Base-by-base conservation (phyloP, 2,888 invertebrate species). In the Sclerodermus sp. region DNA sequence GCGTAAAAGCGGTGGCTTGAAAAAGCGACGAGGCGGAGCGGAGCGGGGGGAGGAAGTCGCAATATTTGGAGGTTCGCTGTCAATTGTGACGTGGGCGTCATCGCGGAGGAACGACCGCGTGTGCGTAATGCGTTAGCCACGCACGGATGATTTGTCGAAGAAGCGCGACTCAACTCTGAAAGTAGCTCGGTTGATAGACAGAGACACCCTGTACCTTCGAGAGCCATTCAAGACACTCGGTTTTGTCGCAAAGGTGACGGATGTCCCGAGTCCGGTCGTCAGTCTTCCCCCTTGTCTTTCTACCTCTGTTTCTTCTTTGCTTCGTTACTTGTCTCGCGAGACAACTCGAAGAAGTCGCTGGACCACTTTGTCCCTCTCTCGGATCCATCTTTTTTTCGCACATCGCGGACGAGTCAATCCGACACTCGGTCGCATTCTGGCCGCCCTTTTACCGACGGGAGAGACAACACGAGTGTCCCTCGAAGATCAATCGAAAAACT, bases 331-430 rank as follows among this genome's bases (percentile, higher is more conserved):
- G n/a, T 10, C 48, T 41, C 51, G 41, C 49, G 45, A 34, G 34
- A 34, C 34, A 34, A 34, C 37, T 46, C 51, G 63, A 70, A 69
- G 65, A 73, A 76, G 75, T 70, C 68, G 74, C 64, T 57, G 66
- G 71, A 74, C 74, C 76, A 74, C 76, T 76, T 75, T 73, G 73
- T 72, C 72, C 68, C 57, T 62, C 66, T 66, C 57, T 58, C 54
- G 48, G 49, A 53, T 48, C 42, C 46, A 55, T 55, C 57, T 55
- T 43, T 39, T 53, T 47, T 55, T 43, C 52, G 44, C 54, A 42
- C 62, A 55, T 67, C 60, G 60, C 53, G 64, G 59, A 68, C 68
- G 68, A 70, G 68, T 70, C 70, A 70, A 70, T 67, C 64, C 63
- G 58, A 71, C 68, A 68, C 67, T 58, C 58, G 45, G 55, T 53